Percentiles rank a stretch among this genome's conserved stretches.
Conservation (phyloP, 1,140 invertebrate genomes). For the Tetragonula clypearis region DNA sequence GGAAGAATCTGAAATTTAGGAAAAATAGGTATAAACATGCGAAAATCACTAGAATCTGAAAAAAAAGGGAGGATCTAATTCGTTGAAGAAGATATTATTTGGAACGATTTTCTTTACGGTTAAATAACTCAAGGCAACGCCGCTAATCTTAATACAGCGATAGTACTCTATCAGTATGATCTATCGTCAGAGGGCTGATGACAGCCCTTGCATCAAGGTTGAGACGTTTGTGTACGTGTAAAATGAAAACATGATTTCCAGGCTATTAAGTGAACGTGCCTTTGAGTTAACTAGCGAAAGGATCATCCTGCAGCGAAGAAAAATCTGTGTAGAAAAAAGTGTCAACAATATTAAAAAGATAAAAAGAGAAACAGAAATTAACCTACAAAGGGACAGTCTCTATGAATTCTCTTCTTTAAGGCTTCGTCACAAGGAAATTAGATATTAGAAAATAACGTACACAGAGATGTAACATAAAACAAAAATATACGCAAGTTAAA, state of each 20-base stretch:
- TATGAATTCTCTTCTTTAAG: too few relatives aligned
- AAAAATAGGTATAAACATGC: not conserved
- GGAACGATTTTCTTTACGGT: not conserved
- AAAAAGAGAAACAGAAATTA: not conserved
- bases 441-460: too few relatives aligned
- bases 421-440: too few relatives aligned
- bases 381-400: not conserved
- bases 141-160: not conserved
- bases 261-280: not conserved
- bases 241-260: not conserved
- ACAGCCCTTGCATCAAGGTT: not conserved
- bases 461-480: too few relatives aligned
- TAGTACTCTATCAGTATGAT: not conserved
- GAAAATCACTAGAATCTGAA: too few relatives aligned
- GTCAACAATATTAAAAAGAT: not conserved
- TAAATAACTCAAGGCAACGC: not conserved
- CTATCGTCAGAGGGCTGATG: not conserved
- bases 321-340: not conserved
- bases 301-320: not conserved
- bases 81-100: too few relatives aligned
- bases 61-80: too few relatives aligned
- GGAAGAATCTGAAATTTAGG: not conserved
- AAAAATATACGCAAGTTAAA: too few relatives aligned
- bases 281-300: not conserved
- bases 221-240: too few relatives aligned